A percentile compares a stretch with the other conserved stretches of the same genome.
Conservation (phyloP, 2,797 vertebrate genomes). For the Okamejei kenojei region DNA sequence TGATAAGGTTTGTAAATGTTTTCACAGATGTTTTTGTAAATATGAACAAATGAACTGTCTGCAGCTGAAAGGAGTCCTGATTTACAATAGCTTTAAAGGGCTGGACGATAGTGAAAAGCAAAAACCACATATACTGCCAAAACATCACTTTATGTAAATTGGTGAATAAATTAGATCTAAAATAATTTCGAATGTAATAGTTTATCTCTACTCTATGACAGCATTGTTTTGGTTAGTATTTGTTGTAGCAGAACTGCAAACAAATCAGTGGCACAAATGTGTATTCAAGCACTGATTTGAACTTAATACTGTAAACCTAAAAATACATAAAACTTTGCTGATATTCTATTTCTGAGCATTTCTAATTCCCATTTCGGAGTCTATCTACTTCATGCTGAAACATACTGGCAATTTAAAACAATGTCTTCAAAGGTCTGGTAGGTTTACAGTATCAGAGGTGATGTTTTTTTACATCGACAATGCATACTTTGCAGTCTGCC, state of each 20-base stretch:
- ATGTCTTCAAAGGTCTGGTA: not conserved
- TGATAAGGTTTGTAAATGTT: not conserved
- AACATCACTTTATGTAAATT: conserved; percentile 8
- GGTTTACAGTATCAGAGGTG: conserved; percentile 28
- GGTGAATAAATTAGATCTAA: not conserved
- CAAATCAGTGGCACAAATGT: conserved; percentile 14
- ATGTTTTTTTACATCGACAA: not conserved
- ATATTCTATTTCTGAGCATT: not conserved
- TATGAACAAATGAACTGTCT: not conserved
- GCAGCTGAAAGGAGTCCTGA: not conserved
- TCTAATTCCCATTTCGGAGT: not conserved
- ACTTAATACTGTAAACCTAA: conserved; percentile 33
- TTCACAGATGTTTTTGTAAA: not conserved
- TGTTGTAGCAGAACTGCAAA: conserved; percentile 31
- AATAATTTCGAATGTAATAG: not conserved
- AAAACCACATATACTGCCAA: not conserved
- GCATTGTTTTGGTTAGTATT: not conserved
- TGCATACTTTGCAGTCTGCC: conserved; percentile 49
- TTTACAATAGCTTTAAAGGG: not conserved
- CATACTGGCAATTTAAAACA: not conserved
- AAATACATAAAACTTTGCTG: not conserved
- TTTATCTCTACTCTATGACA: not conserved
- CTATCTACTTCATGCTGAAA: not conserved
- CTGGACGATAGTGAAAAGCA: not conserved
- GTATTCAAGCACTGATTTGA: conserved; percentile 13